Evolutionary conservation across 2,797 vertebrate species (phyloP).

Genomic region (Sebastes iracundus): DNA sequence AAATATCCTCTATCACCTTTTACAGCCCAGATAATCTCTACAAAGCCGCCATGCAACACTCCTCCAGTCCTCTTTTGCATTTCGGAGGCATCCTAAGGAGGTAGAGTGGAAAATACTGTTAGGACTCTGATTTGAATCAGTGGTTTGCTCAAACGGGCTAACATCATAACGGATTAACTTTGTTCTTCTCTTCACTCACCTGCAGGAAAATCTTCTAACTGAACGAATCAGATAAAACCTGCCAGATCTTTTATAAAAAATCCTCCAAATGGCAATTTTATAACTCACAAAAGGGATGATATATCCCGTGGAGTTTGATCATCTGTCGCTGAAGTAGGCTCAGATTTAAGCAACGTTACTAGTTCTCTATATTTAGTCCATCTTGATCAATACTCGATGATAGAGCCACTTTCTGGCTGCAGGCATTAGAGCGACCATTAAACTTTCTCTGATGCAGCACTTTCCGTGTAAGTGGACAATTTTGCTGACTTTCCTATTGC

Average conservation of each 20-base stretch:
- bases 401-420: conserved; percentile 53
- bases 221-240: conserved; percentile 37
- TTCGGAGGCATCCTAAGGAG: conserved; percentile 43
- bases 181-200: conserved; percentile 27
- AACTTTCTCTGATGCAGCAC: conserved; percentile 76
- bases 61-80: conserved; percentile 39
- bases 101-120: conserved; percentile 29
- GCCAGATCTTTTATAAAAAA: background rate
- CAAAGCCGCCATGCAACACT: conserved; percentile 55
- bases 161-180: conserved; percentile 46
- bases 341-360: conserved; percentile 16
- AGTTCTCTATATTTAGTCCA: conserved; percentile 55
- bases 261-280: conserved; percentile 4
- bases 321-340: background rate
- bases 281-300: background rate
- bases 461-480: conserved; percentile 66
- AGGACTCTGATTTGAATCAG: conserved; percentile 51
- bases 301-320: background rate
- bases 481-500: conserved; percentile 68
- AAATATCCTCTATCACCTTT: conserved; percentile 50
- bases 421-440: conserved; percentile 61
- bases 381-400: conserved; percentile 61
- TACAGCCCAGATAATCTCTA: conserved; percentile 70
- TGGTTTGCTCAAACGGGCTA: conserved; percentile 31
- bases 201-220: conserved; percentile 30